These are phyloP conservation scores for Platyura marginata DNA, from an alignment of 1,140 invertebrate genomes.

Conservation along the genomic window DNA sequence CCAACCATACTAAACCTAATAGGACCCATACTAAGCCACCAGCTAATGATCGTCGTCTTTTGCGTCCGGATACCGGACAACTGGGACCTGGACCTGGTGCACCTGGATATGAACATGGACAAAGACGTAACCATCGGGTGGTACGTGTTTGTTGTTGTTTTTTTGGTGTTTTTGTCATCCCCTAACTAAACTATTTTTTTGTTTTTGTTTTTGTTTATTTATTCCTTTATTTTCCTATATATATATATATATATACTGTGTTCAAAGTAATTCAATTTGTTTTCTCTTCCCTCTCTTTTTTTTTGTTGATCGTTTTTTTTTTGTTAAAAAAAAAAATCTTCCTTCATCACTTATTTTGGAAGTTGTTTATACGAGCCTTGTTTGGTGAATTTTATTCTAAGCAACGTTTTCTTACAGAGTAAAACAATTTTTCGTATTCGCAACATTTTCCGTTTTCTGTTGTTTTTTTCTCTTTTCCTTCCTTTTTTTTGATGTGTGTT, in stretches of 20 bases:
- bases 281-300: too few relatives aligned
- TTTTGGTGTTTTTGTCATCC: background rate
- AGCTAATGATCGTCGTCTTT: background rate
- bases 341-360: too few relatives aligned
- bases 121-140: background rate
- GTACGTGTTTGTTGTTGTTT: background rate
- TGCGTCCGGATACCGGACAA: background rate
- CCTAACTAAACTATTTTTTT: background rate
- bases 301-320: too few relatives aligned
- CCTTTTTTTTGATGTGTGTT: too few relatives aligned
- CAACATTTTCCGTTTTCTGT: too few relatives aligned
- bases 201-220: background rate
- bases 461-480: too few relatives aligned
- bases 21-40: conserved; percentile 14
- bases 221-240: background rate
- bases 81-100: background rate
- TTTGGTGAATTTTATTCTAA: too few relatives aligned
- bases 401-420: too few relatives aligned
- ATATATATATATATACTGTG: background rate
- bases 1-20: conserved; percentile 19
- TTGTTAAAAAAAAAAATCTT: too few relatives aligned
- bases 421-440: too few relatives aligned
- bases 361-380: too few relatives aligned
- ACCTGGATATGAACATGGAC: background rate
- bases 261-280: too few relatives aligned